These are phyloP conservation scores for Anastrepha obliqua DNA, from an alignment of 1,140 invertebrate species.

Conservation along the genomic window DNA sequence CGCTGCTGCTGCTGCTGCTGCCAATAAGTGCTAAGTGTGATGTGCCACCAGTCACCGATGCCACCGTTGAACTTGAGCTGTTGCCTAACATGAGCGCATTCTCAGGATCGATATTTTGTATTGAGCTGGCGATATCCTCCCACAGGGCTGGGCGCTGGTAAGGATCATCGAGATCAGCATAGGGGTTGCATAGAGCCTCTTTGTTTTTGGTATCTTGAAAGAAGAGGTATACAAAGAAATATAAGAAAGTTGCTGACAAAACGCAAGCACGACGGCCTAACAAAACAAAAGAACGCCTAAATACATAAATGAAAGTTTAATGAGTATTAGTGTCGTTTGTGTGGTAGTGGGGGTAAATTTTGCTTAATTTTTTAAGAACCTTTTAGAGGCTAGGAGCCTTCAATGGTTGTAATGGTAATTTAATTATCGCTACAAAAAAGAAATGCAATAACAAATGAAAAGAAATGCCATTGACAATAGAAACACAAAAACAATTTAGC, in stretches of 20 bases:
- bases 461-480: neutral
- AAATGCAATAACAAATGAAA: neutral
- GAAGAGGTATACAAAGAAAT: neutral
- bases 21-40: conserved; percentile 24
- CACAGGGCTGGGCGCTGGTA: conserved; percentile 88
- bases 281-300: neutral
- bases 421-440: neutral
- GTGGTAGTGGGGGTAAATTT: neutral
- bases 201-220: conserved; percentile 72
- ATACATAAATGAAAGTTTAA: neutral
- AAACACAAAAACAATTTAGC: neutral
- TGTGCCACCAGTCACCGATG: neutral
- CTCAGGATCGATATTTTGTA: conserved; percentile 90
- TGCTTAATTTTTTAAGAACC: neutral
- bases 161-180: conserved; percentile 83
- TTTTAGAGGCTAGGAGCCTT: neutral
- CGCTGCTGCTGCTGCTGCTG: conserved; percentile 58
- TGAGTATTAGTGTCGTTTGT: neutral
- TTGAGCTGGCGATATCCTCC: conserved; percentile 92
- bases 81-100: conserved; percentile 89
- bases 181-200: conserved; percentile 72
- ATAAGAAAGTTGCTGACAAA: neutral
- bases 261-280: neutral
- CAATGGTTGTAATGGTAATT: neutral
- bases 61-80: conserved; percentile 49